A percentile compares a stretch with the other conserved stretches of the same genome.
Evolutionary conservation across 2,797 vertebrate genomes (phyloP).

Genomic region (Artibeus lituratus): DNA sequence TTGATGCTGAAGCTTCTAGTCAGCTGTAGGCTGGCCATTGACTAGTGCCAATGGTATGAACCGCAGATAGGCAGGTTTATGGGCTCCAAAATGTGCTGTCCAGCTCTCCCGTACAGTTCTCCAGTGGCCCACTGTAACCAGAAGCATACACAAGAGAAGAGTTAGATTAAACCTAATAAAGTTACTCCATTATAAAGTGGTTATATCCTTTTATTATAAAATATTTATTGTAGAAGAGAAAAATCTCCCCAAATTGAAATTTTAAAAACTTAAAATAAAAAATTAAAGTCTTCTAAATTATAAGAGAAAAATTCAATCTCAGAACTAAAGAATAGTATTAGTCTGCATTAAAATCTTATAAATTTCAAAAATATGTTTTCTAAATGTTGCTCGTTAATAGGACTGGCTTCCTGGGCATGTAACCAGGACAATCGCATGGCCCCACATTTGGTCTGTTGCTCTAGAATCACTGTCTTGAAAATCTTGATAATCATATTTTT

Average conservation of each 20-base stretch:
- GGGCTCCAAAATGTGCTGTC: neutral
- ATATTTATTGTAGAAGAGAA: neutral
- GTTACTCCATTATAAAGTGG: neutral
- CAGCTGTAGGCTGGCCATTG: neutral
- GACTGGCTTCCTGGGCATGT: neutral
- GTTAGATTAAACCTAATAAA: neutral
- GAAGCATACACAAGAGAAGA: neutral
- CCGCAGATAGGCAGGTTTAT: neutral
- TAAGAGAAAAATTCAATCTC: neutral
- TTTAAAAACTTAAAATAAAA: neutral
- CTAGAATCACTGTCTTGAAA: neutral
- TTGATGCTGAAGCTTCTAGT: neutral
- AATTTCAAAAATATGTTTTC: neutral
- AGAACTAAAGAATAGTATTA: neutral
- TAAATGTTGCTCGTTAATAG: neutral
- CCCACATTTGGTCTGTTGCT: neutral
- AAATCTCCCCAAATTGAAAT: neutral
- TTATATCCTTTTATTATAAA: neutral
- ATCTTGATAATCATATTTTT: neutral
- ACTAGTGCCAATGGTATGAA: neutral
- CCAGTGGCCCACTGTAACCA: neutral
- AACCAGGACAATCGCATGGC: fast-evolving
- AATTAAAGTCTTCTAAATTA: neutral
- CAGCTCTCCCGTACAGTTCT: neutral
- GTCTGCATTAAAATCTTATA: neutral